Evolutionary conservation across 2,113 vertebrate genomes (phyloP).

Genomic region (Pterocles burchelli): DNA sequence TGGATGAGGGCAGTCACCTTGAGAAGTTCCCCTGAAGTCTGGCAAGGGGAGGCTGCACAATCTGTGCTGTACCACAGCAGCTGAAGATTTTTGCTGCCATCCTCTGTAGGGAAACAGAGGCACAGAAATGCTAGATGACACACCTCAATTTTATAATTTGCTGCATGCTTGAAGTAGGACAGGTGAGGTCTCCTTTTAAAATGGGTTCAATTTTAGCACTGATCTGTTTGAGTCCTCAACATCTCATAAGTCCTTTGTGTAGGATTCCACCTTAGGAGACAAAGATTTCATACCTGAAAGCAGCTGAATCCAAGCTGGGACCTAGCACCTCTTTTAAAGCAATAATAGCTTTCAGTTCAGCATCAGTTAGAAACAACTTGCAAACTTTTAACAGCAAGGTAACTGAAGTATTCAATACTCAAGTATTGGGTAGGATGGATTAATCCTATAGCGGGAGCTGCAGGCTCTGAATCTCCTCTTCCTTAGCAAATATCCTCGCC

Average conservation of each 20-base stretch:
- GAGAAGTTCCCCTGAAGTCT: not conserved
- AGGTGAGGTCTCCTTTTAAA: not conserved
- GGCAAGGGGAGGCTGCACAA: not conserved
- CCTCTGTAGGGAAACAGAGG: not conserved
- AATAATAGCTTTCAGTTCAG: not conserved
- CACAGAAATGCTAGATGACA: not conserved
- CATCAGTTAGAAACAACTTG: not conserved
- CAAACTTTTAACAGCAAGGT: not conserved
- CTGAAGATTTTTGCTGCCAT: slow-evolving; percentile 1
- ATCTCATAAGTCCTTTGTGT: not conserved
- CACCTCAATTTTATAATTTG: not conserved
- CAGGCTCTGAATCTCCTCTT: not conserved
- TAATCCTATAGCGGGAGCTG: not conserved
- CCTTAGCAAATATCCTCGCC: not conserved
- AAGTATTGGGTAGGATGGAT: not conserved
- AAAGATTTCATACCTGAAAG: not conserved
- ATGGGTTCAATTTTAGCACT: not conserved
- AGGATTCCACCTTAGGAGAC: not conserved
- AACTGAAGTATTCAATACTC: not conserved
- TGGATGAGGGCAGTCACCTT: slow-evolving; percentile 22
- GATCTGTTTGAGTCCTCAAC: not conserved
- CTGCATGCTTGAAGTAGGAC: not conserved
- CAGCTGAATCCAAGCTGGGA: not conserved
- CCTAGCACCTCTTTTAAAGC: not conserved
- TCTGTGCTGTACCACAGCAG: not conserved